A percentile compares a stretch with the other conserved stretches of the same genome.
Evolutionary conservation across 2,113 vertebrate species (phyloP).

Genomic region (Tretioscincus oriximinensis): DNA sequence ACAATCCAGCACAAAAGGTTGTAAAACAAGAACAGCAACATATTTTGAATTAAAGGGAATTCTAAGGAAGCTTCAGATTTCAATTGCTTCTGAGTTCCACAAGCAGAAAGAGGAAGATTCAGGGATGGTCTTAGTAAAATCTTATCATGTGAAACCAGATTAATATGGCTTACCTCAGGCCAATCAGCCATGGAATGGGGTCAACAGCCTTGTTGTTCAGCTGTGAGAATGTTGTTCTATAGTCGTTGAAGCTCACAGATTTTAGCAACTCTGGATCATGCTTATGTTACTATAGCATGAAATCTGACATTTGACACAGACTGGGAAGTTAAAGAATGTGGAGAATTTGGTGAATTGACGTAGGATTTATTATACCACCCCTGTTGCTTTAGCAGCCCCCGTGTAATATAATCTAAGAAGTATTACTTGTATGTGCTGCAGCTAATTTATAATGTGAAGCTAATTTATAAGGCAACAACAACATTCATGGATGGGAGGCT

Average conservation of each 20-base stretch:
- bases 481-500: constrained; percentile 51
- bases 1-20: background rate
- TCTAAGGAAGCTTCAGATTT: background rate
- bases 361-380: constrained; percentile 63
- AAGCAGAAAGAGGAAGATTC: background rate
- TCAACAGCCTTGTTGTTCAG: constrained; percentile 47
- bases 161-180: background rate
- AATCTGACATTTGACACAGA: constrained; percentile 77
- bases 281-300: constrained; percentile 61
- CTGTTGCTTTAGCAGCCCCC: constrained; percentile 47
- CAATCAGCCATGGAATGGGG: background rate
- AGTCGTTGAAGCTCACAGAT: constrained; percentile 59
- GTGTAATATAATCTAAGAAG: constrained; percentile 61
- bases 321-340: constrained; percentile 79
- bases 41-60: background rate
- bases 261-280: constrained; percentile 35
- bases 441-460: constrained; percentile 52
- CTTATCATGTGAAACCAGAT: constrained; percentile 21
- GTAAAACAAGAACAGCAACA: no score
- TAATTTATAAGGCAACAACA: constrained; percentile 72
- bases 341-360: constrained; percentile 87
- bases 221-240: constrained; percentile 56
- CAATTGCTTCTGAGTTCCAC: background rate
- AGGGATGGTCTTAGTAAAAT: constrained; percentile 1
- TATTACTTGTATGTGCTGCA: constrained; percentile 60